Evolutionary conservation across 2,888 invertebrate species (phyloP), one percentile per base, ranked within the genome.

Genomic region (Nymphalis c-album): DNA sequence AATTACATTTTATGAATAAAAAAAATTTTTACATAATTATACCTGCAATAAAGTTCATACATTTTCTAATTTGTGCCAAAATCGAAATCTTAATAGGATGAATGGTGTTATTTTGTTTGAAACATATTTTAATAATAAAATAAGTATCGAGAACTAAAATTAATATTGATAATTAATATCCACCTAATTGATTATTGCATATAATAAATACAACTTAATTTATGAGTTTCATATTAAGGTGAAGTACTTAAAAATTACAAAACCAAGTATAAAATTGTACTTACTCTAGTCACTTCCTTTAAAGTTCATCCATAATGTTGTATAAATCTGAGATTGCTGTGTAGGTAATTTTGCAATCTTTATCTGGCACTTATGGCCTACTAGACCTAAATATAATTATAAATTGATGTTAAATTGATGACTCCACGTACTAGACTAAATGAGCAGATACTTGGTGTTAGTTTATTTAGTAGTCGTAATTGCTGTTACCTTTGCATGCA

Each of bases 371-470:
- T 79, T 81, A 76, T 79, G 88, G 90, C 90, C 89, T 90, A 90
- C 78, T 85, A 86, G 78, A 81, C 75, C 78, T 74, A 61, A 67
- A 62, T 46, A 35, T 67, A 64, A 64, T 46, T 31, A 68, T 60
- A 64, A 74, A 76, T 76, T 70, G 77, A 76, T 80, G 79, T 81
- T 79, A 76, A 80, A 78, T 77, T 75, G 74, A 84, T 80, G 63
- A 81, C 81, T 87, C 85, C 85, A 83, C 83, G 80, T 84, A 78
- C 77, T 86, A 87, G 82, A 78, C 71, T 85, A 82, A 83, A 75
- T 78, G 77, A 82, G 83, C 85, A 86, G 87, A 85, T 86, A 87
- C 79, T 90, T 79, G 85, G 77, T 90, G 88, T 88, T 90, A 89
- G 89, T 82, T 85, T 79, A 53, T 78, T 82, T 85, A 87, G 84